phyloP scores from a whole-genome alignment of 2,113 vertebrate genomes.

The Spheniscus mendiculus region DNA sequence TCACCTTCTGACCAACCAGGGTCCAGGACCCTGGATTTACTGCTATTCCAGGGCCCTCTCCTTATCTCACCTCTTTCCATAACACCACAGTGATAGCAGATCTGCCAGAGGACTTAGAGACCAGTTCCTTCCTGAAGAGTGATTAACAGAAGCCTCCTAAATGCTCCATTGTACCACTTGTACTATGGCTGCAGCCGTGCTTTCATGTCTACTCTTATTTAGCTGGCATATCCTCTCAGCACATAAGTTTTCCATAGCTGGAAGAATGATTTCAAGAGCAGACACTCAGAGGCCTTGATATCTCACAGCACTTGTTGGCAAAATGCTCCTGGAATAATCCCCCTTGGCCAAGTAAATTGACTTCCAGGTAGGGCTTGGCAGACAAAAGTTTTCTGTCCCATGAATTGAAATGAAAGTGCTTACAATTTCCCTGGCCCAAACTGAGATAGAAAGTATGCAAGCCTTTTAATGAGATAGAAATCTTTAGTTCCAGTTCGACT shows the following conservation, averaged over 20 bases:
- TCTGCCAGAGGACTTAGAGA: conserved; percentile 57
- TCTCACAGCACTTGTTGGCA: background rate
- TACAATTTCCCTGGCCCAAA: background rate
- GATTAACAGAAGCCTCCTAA: conserved; percentile 27
- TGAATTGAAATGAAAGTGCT: background rate
- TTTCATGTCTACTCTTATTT: background rate
- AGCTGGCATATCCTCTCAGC: background rate
- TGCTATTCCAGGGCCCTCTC: conserved; percentile 61
- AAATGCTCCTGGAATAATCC: background rate
- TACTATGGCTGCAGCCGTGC: background rate
- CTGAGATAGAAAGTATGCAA: background rate
- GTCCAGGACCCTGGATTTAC: conserved; percentile 17
- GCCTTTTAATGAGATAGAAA: background rate
- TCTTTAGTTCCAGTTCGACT: background rate
- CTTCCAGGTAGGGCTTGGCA: background rate
- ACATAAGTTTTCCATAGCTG: background rate
- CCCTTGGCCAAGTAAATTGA: background rate
- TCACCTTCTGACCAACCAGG: background rate
- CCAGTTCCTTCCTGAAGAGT: background rate
- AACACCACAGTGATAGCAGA: conserved; percentile 3
- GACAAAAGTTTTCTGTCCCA: background rate
- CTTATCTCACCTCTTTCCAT: conserved; percentile 40
- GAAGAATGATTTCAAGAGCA: background rate
- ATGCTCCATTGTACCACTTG: background rate
- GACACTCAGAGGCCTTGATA: background rate